Percentiles rank a stretch among this genome's conserved stretches.
These are phyloP conservation scores for Ethmia dodecea DNA, from an alignment of 2,888 invertebrate genomes.

Conservation along the genomic window DNA sequence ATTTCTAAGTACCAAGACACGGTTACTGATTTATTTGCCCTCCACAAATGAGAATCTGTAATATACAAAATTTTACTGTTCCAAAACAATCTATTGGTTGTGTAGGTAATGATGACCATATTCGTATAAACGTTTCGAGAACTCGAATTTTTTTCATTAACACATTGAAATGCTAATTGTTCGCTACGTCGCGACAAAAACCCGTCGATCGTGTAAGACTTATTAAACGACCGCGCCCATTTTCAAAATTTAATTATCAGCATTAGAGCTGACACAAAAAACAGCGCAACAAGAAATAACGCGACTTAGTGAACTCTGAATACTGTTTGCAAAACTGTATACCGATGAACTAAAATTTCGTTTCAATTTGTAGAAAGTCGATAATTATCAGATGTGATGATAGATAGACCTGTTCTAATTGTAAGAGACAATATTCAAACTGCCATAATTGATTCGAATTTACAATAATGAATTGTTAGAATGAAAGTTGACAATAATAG, in stretches of 20 bases:
- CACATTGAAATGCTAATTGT: constrained; percentile 67
- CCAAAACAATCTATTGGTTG: no score
- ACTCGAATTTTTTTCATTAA: constrained; percentile 64
- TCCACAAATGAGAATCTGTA: no score
- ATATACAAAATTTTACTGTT: no score
- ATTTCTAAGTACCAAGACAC: no score
- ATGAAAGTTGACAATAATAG: constrained; percentile 48
- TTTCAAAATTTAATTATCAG: constrained; percentile 72
- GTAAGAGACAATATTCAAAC: constrained; percentile 25
- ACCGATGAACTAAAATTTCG: constrained; percentile 41
- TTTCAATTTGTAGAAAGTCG: constrained; percentile 61
- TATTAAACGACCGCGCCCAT: constrained; percentile 59
- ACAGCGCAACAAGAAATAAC: constrained; percentile 42
- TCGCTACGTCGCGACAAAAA: constrained; percentile 47
- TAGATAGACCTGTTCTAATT: constrained; percentile 31
- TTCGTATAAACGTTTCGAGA: constrained; percentile 43
- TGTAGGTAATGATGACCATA: constrained; percentile 28
- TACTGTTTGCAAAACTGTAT: constrained; percentile 63
- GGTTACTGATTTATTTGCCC: no score
- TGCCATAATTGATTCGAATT: constrained; percentile 52
- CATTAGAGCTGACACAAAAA: constrained; percentile 63
- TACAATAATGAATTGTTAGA: constrained; percentile 51
- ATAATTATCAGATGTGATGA: constrained; percentile 42
- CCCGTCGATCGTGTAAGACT: constrained; percentile 60
- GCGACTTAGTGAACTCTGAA: constrained; percentile 28